Evolutionary conservation across 2,888 invertebrate genomes (phyloP).

Genomic region (Apodemia mormo): DNA sequence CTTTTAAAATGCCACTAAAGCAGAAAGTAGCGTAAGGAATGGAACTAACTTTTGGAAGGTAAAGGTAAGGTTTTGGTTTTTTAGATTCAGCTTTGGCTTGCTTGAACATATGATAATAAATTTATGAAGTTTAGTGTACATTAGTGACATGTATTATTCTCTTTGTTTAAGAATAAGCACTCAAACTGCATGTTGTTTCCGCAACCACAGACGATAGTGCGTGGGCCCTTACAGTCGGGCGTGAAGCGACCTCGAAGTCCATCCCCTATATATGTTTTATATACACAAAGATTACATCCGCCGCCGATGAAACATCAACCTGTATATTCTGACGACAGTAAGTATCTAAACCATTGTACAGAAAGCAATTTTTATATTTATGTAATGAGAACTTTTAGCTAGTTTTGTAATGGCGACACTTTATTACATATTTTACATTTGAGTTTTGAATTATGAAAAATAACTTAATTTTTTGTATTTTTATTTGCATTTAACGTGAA

Average conservation of each 20-base stretch:
- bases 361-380: too few relatives aligned
- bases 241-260: slow-evolving; percentile 82
- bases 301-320: slow-evolving; percentile 72
- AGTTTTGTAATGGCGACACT: too few relatives aligned
- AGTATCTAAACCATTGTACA: slow-evolving; percentile 36
- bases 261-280: slow-evolving; percentile 78
- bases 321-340: slow-evolving; percentile 84
- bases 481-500: too few relatives aligned
- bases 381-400: too few relatives aligned
- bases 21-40: too few relatives aligned
- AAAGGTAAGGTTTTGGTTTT: too few relatives aligned
- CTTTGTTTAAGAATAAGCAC: slow-evolving; percentile 48
- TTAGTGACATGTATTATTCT: slow-evolving; percentile 6
- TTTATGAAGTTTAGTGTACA: background rate
- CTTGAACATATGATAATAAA: background rate
- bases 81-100: background rate
- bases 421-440: too few relatives aligned
- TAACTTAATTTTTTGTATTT: too few relatives aligned
- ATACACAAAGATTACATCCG: slow-evolving; percentile 67
- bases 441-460: too few relatives aligned
- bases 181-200: slow-evolving; percentile 59
- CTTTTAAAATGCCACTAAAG: too few relatives aligned
- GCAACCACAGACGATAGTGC: slow-evolving; percentile 64
- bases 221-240: slow-evolving; percentile 66
- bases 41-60: too few relatives aligned